Conservation (phyloP, 2,888 invertebrate genomes). For the Ectropis crepuscularia region DNA sequence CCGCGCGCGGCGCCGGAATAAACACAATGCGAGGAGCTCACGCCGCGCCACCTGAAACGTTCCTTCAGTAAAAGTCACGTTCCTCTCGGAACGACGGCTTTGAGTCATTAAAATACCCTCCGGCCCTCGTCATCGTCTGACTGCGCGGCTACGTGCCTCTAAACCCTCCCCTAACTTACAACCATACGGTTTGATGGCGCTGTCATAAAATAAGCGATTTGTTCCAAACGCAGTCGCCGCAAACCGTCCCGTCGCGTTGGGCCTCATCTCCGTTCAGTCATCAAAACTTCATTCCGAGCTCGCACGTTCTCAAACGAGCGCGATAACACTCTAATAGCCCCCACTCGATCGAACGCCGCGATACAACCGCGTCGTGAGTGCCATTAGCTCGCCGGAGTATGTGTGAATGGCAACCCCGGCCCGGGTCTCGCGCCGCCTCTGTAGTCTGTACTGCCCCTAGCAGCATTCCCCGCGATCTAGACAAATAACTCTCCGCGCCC, state of each 20-base stretch:
- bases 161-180: constrained; percentile 15
- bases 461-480: constrained; percentile 54
- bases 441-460: constrained; percentile 31
- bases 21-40: constrained; percentile 15
- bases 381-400: constrained; percentile 29
- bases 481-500: constrained; percentile 51
- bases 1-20: constrained; percentile 17
- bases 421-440: constrained; percentile 14
- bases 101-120: constrained; percentile 31
- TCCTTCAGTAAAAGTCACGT: constrained; percentile 33
- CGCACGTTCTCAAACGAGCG: constrained; percentile 30
- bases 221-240: constrained; percentile 9
- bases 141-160: constrained; percentile 19
- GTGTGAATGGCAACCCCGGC: constrained; percentile 23
- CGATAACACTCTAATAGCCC: constrained; percentile 39
- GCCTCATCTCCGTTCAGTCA: constrained; percentile 30
- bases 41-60: constrained; percentile 27
- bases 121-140: constrained; percentile 18
- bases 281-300: constrained; percentile 40
- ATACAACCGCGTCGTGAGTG: constrained; percentile 25
- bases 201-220: constrained; percentile 26
- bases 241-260: constrained; percentile 8
- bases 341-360: constrained; percentile 28
- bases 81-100: constrained; percentile 21
- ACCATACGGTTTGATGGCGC: constrained; percentile 19